Conservation (phyloP, 2,797 vertebrate genomes). For the Prionace glauca region DNA sequence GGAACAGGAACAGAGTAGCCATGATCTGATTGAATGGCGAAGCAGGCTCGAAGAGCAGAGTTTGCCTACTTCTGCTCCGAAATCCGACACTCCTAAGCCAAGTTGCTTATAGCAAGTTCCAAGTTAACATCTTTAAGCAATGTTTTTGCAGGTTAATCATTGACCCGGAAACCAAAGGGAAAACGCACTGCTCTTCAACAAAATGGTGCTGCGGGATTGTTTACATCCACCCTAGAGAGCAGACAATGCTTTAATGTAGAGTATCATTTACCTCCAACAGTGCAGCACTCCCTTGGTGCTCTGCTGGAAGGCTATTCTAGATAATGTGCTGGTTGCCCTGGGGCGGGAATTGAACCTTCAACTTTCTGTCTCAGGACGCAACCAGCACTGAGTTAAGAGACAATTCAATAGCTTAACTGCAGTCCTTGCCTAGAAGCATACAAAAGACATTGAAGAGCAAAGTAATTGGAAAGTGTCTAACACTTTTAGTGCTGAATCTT, state of each 20-base stretch:
- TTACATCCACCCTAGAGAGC: not conserved
- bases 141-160: not conserved
- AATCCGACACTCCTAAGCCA: not conserved
- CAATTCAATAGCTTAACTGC: not conserved
- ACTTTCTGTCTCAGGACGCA: no score
- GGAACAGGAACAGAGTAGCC: no score
- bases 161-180: not conserved
- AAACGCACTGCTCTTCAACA: not conserved
- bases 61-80: no score
- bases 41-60: no score
- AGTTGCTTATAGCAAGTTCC: not conserved
- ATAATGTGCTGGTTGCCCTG: not conserved
- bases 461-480: no score
- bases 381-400: not conserved
- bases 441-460: not conserved
- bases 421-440: not conserved
- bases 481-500: not conserved
- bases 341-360: not conserved
- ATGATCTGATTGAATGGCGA: no score
- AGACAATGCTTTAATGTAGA: not conserved
- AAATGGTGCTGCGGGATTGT: no score
- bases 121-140: not conserved
- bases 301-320: not conserved
- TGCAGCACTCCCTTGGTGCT: not conserved
- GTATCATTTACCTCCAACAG: not conserved